Conservation (phyloP, 2,888 invertebrate genomes). For the Cephus rjabovi region DNA sequence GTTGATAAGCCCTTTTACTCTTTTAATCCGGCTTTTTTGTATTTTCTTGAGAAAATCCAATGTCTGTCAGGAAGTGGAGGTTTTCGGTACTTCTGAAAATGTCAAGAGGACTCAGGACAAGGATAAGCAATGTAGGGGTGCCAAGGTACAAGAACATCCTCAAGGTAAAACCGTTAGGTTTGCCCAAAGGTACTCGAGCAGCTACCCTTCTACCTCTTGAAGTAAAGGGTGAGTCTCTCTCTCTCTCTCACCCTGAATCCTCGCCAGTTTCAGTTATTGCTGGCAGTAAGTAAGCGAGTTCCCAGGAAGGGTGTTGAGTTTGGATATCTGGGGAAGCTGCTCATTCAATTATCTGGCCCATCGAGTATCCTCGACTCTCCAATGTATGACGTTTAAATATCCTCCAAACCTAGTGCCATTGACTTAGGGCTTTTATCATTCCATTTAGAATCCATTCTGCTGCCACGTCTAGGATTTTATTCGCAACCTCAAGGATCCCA, state of each 20-base stretch:
- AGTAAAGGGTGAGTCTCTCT: neutral
- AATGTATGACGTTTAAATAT: slow-evolving; percentile 2
- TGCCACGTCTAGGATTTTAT: neutral
- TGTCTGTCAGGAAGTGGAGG: too few species aligned
- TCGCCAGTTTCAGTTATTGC: slow-evolving; percentile 41
- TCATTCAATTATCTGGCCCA: slow-evolving; percentile 47
- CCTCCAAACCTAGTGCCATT: neutral
- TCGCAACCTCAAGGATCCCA: neutral
- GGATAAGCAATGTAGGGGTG: too few species aligned
- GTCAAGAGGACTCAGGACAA: neutral
- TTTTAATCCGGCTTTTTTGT: too few species aligned
- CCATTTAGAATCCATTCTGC: slow-evolving; percentile 17
- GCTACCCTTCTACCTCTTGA: neutral
- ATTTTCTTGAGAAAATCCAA: too few species aligned
- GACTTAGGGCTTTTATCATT: slow-evolving; percentile 35
- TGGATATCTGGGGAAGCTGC: slow-evolving; percentile 29
- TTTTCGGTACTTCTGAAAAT: neutral
- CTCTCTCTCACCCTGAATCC: slow-evolving; percentile 7
- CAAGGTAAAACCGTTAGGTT: neutral
- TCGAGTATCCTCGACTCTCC: slow-evolving; percentile 23
- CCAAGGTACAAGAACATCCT: neutral
- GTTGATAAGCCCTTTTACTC: too few species aligned
- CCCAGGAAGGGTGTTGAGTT: slow-evolving; percentile 17
- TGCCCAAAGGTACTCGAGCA: neutral
- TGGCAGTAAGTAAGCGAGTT: slow-evolving; percentile 26